Evolutionary conservation across 2,797 vertebrate genomes (phyloP), one percentile per base, ranked within the genome.

Genomic region (Crax fasciolata): DNA sequence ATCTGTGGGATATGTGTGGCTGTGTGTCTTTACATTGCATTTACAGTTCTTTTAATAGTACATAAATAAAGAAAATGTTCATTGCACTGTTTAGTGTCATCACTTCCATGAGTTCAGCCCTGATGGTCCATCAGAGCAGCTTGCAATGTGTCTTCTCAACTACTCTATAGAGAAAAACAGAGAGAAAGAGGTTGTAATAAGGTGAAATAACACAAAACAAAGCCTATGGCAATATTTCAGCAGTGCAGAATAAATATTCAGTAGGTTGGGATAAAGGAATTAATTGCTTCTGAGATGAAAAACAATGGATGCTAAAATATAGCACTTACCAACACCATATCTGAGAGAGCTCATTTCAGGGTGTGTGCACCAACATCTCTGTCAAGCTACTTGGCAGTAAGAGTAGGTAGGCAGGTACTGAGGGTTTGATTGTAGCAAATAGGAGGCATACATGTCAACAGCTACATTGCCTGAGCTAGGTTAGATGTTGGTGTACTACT

Each of bases 11-110:
- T 99, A 98, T 98, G 98, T 98, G 99, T 99, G 99, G 98, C 98
- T 99, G 98, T 99, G 98, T 99, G 98, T 98, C 98, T 99, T 99
- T 99, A 99, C 99, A 99, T 99, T 98, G 98, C 99, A 99, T 99
- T 99, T 99, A 99, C 99, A 99, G 98, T 98, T 99, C 97, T 97
- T 98, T 98, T 95, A 98, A 98, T 98, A 98, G 98, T 98, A 98
- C 98, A 98, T 98, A 98, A 98, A 98, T 98, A 98, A 98, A 98
- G 98, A 98, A 98, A 98, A 98, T 98, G 99, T 99, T 98, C 98
- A 98, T 98, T 98, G 98, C 98, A 98, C 98, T 97, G 93, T 97
- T 98, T 97, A 98, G 96, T 97, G 98, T 98, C 97, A 95, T 98
- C 97, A 96, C 97, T 98, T 98, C 97, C 98, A 97, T 97, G 97